phyloP scores from a whole-genome alignment of 2,113 vertebrate genomes.

The Ictidomys tridecemlineatus region DNA sequence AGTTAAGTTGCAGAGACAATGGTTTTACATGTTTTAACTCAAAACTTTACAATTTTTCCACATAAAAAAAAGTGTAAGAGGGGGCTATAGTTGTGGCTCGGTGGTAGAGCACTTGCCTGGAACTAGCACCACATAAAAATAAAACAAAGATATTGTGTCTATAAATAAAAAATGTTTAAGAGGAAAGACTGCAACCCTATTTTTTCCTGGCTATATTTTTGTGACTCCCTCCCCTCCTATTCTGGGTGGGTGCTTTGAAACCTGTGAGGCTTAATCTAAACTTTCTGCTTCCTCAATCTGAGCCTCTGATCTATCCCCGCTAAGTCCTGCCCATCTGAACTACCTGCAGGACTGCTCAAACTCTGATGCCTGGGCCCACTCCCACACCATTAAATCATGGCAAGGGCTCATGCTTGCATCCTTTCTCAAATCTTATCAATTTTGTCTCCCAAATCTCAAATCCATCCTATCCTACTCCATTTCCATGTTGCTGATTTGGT shows the following conservation, averaged over 20 bases:
- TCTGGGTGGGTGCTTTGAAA: not conserved
- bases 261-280: not conserved
- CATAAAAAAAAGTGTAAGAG: constrained; percentile 2
- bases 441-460: constrained; percentile 29
- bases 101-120: no score
- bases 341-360: not conserved
- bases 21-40: constrained; percentile 43
- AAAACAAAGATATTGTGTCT: no score
- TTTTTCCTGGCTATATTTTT: not conserved
- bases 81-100: no score
- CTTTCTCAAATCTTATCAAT: constrained; percentile 43
- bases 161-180: not conserved
- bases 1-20: not conserved
- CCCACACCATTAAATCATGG: not conserved
- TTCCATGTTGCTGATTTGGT: constrained; percentile 51
- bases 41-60: not conserved
- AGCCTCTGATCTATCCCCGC: not conserved
- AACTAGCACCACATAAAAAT: no score
- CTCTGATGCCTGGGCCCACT: not conserved
- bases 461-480: not conserved
- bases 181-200: constrained; percentile 10
- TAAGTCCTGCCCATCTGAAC: not conserved
- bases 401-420: not conserved
- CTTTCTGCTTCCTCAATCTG: not conserved
- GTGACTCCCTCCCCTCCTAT: not conserved